Base-by-base conservation (phyloP, 2,113 vertebrate genomes). In the Ariopsis seemanni region DNA sequence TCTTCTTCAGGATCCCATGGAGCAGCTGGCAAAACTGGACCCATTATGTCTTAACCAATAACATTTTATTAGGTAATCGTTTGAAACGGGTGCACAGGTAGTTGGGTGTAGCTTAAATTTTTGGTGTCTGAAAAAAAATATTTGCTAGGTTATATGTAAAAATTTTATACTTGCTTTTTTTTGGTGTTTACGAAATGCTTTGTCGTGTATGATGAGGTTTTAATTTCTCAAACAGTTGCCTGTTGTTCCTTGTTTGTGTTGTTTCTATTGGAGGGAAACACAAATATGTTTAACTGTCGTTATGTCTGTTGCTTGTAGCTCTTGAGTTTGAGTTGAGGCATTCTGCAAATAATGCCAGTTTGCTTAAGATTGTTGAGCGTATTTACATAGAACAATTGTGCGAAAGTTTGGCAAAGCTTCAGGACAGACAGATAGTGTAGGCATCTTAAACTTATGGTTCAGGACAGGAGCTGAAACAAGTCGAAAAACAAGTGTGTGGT, bases 351-450 rank as follows among this genome's bases (percentile, higher is more conserved):
- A 89, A 67, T 83, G 79, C 50, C 34, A 30, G 83, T 89, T 90
- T 89, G 85, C 72, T 74, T 85, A 34, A 85, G 82, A 90, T 72
- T 88, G 86, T 65, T 82, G 72, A 71, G 48, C n/a, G 27, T 82
- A 88, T 91, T 90, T 88, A 71, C 79, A 69, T 87, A 30, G 60
- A 85, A 87, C 82, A 82, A 84, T 86, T 85, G 52, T 85, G 85
- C 85, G 86, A 69, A 72, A 82, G 86, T 84, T 78, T 82, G 53
- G 27, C 53, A 30, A 50, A 86, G 82, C 72, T 74, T 75, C 55
- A 87, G 55, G 34, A 87, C 50, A 79, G 69, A 75, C 52, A 78
- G 57, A n/a, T 67, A 75, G 75, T 75, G 15, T 62, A 84, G 52
- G 71, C 67, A 80, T 63, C 60, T 82, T 77, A 85, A 87, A 57